Evolutionary conservation across 2,797 vertebrate genomes (phyloP), one percentile per base, ranked within the genome.

Genomic region (Poeciliopsis gracilis): DNA sequence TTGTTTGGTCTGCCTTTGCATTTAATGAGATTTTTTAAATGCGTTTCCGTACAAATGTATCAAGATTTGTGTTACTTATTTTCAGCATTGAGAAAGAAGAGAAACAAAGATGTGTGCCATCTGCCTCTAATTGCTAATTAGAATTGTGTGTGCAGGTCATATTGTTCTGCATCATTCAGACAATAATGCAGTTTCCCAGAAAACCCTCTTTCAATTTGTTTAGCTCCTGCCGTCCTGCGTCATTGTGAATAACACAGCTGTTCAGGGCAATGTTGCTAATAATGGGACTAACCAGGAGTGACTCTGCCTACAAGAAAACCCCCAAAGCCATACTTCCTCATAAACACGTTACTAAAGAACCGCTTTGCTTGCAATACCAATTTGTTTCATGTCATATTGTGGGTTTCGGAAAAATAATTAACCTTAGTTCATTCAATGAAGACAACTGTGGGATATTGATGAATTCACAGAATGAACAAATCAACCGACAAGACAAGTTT

Each of bases 191-290:
- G 70, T 81, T 85, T 79, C 61, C 46, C 20, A 63, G 70, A 77
- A 76, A 85, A 73, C 38, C 38, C 70, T 53, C 16, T 53, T 63
- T 67, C 70, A 43, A 73, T 84, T 72, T 79, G 51, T 74, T 51
- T 51, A 76, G 61, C 51, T 82, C 45, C 61, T 81, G 41, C 20
- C 13, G 23, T 55, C 73, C 72, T 73, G 77, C 79, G 28, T 79
- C 80, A 72, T 57, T 33, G 45, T 76, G 73, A 81, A 67, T 61
- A n/a, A 20, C 72, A 77, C 72, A 82, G 76, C 76, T 74, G 75
- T 70, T 73, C n/a, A 70, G 51, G 28, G 23, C 43, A 74, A 70
- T 74, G 63, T 33, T 47, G 59, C 71, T 75, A 55, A 59, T 76
- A 72, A 78, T 78, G 66, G 43, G 70, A 73, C 73, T 79, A 74